phyloP scores from a whole-genome alignment of 2,888 invertebrate genomes.

The Sylvicola cinctus region DNA sequence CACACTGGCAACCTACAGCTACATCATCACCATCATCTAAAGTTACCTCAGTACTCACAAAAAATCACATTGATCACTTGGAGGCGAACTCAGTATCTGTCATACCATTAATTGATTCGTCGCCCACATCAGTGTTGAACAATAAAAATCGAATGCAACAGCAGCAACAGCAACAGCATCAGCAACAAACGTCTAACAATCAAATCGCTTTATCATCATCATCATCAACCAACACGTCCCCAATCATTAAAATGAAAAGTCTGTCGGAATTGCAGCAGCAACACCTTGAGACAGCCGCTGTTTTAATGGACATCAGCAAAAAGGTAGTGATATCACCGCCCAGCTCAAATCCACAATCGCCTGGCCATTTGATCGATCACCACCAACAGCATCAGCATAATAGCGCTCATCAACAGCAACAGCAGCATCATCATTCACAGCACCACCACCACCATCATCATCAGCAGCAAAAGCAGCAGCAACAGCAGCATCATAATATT shows the following conservation, averaged over 20 bases:
- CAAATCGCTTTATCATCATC: background rate
- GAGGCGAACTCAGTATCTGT: constrained; percentile 12
- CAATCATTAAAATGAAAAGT: constrained; percentile 7
- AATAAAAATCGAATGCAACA: background rate
- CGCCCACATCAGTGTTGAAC: constrained; percentile 2
- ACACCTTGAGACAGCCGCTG: constrained; percentile 25
- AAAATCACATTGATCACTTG: constrained; percentile 11
- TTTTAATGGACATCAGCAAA: constrained; percentile 26
- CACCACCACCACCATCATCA: constrained; percentile 1
- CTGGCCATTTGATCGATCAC: constrained; percentile 6
- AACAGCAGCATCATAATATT: constrained; percentile 10
- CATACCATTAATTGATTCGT: constrained; percentile 10
- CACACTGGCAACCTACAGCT: constrained; percentile 4
- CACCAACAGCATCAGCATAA: constrained; percentile 14
- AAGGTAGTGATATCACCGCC: constrained; percentile 25
- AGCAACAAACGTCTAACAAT: background rate
- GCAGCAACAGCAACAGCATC: background rate
- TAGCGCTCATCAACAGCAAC: constrained; percentile 7
- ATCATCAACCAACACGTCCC: constrained; percentile 5
- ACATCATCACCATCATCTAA: constrained; percentile 16
- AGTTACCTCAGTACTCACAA: constrained; percentile 16
- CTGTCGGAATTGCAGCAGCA: constrained; percentile 20
- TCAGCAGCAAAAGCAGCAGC: constrained; percentile 14
- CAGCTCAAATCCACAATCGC: constrained; percentile 18
- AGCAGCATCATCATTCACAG: constrained; percentile 5